Evolutionary conservation across 1,140 invertebrate species (phyloP).

Genomic region (Leptonema lineaticorne): DNA sequence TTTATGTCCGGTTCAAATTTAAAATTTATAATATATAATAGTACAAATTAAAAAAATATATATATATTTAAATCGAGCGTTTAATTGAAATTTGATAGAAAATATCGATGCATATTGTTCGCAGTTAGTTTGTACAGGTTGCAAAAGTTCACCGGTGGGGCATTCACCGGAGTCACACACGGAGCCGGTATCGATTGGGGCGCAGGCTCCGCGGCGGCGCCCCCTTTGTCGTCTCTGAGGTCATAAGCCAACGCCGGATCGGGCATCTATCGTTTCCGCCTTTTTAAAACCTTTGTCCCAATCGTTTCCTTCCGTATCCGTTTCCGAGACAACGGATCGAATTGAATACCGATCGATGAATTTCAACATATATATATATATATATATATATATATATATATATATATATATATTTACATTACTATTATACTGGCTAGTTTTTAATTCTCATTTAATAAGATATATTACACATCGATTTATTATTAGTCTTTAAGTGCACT

Average conservation of each 20-base stretch:
- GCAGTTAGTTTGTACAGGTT: neutral
- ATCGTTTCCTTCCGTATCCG: constrained; percentile 13
- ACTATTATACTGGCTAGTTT: neutral
- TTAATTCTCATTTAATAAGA: no score
- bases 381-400: neutral
- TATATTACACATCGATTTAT: no score
- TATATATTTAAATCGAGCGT: no score
- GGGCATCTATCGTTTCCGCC: neutral
- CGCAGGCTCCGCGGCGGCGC: neutral
- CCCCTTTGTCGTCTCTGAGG: neutral
- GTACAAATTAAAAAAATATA: no score
- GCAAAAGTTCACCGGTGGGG: constrained; percentile 1
- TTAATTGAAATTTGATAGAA: no score
- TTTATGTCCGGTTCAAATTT: no score
- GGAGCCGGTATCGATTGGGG: constrained; percentile 2
- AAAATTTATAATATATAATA: no score
- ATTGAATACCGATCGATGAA: neutral
- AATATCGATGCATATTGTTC: no score
- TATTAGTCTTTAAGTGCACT: no score
- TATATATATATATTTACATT: neutral
- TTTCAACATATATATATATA: neutral
- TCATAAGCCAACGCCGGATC: neutral
- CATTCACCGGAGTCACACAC: constrained; percentile 3
- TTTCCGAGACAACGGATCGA: neutral
- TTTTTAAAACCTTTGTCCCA: neutral